phyloP scores from a whole-genome alignment of 2,113 vertebrate species.

The Lipophrys pholis region DNA sequence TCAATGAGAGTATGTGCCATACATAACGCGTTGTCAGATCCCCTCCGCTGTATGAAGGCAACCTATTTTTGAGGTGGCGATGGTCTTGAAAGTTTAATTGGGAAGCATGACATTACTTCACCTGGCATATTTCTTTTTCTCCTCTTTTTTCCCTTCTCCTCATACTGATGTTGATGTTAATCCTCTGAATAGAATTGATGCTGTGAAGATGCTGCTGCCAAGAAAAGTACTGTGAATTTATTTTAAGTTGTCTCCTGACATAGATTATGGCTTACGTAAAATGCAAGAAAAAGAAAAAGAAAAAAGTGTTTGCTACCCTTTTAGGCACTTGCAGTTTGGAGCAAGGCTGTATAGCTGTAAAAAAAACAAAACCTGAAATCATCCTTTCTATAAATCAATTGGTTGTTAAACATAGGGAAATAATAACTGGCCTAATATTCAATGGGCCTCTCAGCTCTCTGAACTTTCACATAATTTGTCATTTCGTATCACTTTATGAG shows the following conservation, averaged over 20 bases:
- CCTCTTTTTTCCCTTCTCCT: slow-evolving; percentile 19
- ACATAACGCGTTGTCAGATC: slow-evolving; percentile 32
- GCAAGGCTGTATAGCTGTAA: neutral
- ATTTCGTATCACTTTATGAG: too few species aligned
- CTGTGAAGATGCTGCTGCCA: slow-evolving; percentile 33
- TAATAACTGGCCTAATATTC: too few species aligned
- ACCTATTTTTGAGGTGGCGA: slow-evolving; percentile 55
- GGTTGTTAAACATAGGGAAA: too few species aligned
- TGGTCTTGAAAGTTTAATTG: slow-evolving; percentile 62
- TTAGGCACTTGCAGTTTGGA: slow-evolving; percentile 8
- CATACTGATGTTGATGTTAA: slow-evolving; percentile 51
- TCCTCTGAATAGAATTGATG: slow-evolving; percentile 23
- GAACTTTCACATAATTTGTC: too few species aligned
- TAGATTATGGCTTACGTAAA: slow-evolving; percentile 16
- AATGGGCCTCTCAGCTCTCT: too few species aligned
- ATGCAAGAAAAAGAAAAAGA: neutral
- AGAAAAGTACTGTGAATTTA: slow-evolving; percentile 30
- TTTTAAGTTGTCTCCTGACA: slow-evolving; percentile 39
- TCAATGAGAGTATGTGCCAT: slow-evolving; percentile 53
- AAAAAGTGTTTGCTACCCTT: slow-evolving; percentile 6
- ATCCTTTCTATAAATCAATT: slow-evolving; percentile 24
- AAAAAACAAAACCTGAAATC: neutral
- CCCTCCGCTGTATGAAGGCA: slow-evolving; percentile 35
- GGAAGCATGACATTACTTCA: slow-evolving; percentile 46
- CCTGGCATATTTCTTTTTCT: slow-evolving; percentile 1